These are phyloP conservation scores for Brachionus angularis DNA, from an alignment of 1,140 invertebrate genomes.

Conservation along the genomic window DNA sequence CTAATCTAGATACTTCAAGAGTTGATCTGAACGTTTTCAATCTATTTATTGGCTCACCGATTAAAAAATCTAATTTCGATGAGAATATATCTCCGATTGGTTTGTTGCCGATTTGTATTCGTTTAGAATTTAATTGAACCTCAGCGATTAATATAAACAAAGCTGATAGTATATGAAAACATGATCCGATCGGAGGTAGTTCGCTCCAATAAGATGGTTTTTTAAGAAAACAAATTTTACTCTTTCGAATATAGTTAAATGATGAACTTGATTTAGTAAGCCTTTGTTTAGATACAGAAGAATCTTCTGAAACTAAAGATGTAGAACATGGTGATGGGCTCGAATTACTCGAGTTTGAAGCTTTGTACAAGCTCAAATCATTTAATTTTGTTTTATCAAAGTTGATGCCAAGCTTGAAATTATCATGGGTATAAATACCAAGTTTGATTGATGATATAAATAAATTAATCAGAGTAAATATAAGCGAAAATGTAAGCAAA, in stretches of 20 bases:
- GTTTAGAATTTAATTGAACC: constrained; percentile 3
- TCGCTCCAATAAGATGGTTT: neutral
- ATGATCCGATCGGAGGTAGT: neutral
- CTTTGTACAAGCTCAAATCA: neutral
- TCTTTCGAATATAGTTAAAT: neutral
- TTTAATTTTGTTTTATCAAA: constrained; percentile 8
- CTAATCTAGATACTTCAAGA: neutral
- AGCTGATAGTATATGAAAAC: neutral
- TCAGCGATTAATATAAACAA: constrained; percentile 17
- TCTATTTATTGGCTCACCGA: constrained; percentile 36
- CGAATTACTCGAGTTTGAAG: neutral
- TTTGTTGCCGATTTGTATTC: constrained; percentile 19
- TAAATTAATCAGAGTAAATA: constrained; percentile 11
- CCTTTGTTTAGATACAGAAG: constrained; percentile 25
- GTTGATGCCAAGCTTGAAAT: constrained; percentile 11
- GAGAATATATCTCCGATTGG: constrained; percentile 37
- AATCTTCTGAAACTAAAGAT: constrained; percentile 22
- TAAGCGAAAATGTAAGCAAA: constrained; percentile 9
- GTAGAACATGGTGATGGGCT: constrained; percentile 11
- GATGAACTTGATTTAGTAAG: neutral
- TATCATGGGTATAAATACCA: constrained; percentile 29
- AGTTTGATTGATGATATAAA: neutral
- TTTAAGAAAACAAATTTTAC: neutral
- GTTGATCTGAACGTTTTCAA: constrained; percentile 19
- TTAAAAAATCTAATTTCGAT: constrained; percentile 20